These are phyloP conservation scores for Syngnathus floridae DNA, from an alignment of 2,113 vertebrate genomes.

Conservation along the genomic window DNA sequence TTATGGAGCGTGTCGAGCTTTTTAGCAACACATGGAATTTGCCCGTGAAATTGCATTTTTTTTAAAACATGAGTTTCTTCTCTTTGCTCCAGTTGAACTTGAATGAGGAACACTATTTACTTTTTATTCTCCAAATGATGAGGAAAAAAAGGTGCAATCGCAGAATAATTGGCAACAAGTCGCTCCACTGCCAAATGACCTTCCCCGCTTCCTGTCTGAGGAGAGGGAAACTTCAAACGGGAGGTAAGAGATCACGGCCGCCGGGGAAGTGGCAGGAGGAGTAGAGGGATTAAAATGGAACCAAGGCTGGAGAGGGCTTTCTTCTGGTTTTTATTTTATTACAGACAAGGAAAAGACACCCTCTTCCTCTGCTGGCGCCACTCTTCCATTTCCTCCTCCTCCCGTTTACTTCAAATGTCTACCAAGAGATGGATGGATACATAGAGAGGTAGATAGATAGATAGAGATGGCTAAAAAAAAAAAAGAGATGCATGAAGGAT, in stretches of 20 bases:
- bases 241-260: conserved; percentile 49
- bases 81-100: neutral
- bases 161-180: neutral
- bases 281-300: conserved; percentile 62
- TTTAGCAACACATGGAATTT: neutral
- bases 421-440: neutral
- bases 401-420: conserved; percentile 13
- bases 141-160: neutral
- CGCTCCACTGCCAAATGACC: neutral
- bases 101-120: neutral
- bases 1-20: neutral
- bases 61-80: neutral
- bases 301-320: conserved; percentile 53
- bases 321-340: conserved; percentile 45
- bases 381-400: conserved; percentile 66
- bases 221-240: conserved; percentile 26
- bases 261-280: conserved; percentile 48
- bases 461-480: neutral
- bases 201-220: neutral
- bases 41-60: neutral
- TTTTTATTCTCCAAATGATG: neutral
- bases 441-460: neutral
- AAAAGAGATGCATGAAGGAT: neutral
- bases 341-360: conserved; percentile 60
- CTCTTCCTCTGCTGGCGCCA: conserved; percentile 64